Percentiles rank a stretch among this genome's conserved stretches.
These are phyloP conservation scores for Trogon surrucura DNA, from an alignment of 2,113 vertebrate genomes.

Conservation along the genomic window DNA sequence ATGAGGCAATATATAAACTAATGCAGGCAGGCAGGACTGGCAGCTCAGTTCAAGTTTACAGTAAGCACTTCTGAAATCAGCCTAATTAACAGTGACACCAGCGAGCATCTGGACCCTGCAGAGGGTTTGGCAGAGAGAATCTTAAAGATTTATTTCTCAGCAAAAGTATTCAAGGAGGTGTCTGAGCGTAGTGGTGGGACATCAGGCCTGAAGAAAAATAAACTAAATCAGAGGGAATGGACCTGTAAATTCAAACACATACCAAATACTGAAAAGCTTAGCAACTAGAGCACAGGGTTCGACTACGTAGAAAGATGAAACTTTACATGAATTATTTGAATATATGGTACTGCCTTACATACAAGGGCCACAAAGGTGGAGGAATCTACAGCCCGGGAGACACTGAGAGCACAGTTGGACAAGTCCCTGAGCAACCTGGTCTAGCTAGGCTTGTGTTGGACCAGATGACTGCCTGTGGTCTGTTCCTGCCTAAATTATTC, in stretches of 20 bases:
- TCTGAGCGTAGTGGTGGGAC: not conserved
- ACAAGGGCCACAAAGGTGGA: not conserved
- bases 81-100: slow-evolving; percentile 49
- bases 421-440: not conserved
- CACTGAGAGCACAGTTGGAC: not conserved
- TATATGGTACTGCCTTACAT: not conserved
- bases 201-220: slow-evolving; percentile 28
- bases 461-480: not conserved
- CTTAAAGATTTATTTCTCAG: slow-evolving; percentile 6
- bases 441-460: not conserved
- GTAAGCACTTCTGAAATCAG: slow-evolving; percentile 8
- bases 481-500: not conserved
- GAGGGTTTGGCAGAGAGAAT: slow-evolving; percentile 32
- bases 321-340: not conserved
- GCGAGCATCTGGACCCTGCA: not conserved
- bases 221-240: not conserved
- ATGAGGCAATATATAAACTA: not conserved
- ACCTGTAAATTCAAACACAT: not conserved
- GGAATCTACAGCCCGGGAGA: not conserved
- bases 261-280: not conserved
- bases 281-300: not conserved
- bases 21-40: slow-evolving; percentile 37
- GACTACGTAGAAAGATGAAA: not conserved
- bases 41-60: slow-evolving; percentile 17
- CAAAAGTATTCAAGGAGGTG: slow-evolving; percentile 8